These are phyloP conservation scores for Heteractis magnifica DNA, from an alignment of 92 coral and sea anemone genomes.

Conservation along the genomic window DNA sequence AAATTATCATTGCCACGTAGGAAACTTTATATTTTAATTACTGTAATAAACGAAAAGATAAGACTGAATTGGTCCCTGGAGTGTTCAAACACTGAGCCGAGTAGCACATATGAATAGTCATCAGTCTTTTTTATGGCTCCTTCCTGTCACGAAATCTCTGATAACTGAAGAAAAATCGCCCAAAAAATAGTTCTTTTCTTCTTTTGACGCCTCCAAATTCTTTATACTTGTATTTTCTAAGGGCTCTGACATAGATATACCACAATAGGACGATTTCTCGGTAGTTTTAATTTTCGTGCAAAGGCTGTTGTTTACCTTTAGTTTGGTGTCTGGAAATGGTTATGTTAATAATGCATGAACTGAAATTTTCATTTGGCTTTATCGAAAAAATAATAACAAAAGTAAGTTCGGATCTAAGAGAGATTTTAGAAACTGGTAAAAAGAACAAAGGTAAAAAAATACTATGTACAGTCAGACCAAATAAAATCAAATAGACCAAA, in stretches of 20 bases:
- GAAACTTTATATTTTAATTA: too few relatives aligned
- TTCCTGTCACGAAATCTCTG: neutral
- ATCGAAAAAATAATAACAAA: conserved; percentile 3
- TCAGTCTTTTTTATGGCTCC: neutral
- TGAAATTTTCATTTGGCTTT: neutral
- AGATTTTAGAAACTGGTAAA: neutral
- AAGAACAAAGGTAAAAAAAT: neutral
- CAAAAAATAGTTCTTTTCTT: neutral
- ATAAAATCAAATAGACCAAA: too few relatives aligned
- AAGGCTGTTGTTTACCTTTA: conserved; percentile 6
- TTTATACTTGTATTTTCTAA: neutral
- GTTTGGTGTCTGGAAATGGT: conserved; percentile 38
- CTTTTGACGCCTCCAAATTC: neutral
- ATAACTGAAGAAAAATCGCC: neutral
- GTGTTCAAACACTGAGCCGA: neutral
- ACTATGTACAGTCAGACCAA: too few relatives aligned
- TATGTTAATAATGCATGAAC: conserved; percentile 8
- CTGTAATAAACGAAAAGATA: too few relatives aligned
- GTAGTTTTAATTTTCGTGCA: conserved; percentile 27
- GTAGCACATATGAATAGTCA: conserved; percentile 1
- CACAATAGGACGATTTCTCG: neutral
- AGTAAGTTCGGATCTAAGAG: neutral
- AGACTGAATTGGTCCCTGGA: conserved; percentile 7
- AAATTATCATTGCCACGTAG: too few relatives aligned
- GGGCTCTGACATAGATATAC: neutral